Evolutionary conservation across 1,140 invertebrate species (phyloP), one percentile per base, ranked within the genome.

Genomic region (Cylas formicarius): DNA sequence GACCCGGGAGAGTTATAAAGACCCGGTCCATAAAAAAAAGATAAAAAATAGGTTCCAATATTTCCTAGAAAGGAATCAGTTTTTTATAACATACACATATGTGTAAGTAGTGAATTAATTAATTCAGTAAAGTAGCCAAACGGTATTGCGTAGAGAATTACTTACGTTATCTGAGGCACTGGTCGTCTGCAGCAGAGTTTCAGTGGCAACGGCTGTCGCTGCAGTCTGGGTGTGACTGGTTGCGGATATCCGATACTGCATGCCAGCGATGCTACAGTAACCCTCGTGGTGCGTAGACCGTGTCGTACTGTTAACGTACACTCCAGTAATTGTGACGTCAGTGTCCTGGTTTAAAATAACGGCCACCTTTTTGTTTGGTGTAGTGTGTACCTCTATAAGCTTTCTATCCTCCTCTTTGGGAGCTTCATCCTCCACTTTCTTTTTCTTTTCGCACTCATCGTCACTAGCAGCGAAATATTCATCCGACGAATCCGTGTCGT

Each of bases 291-390:
- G 82, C 51, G 75, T 84, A 29, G 71, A 85, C 62, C 68, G 73
- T 44, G 77, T 86, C 66, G 79, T 80, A 43, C 73, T 72, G 62
- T 82, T 82, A 26, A 82, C 78, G 58, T 82, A 83, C 35, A 88
- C 83, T 16, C 84, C 84, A 1, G 86, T 88, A 43, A 88, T 87
- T 29, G 86, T 90, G 1, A 90, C 84, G 53, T 88, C 86, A 0
- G 86, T 85, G 52, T 88, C 85, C 63, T 87, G 84, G 58, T 84
- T 83, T 6, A 87, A 73, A 53, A 87, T 83, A 11, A 81, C 74
- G 58, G 75, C 66, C 21, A 74, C 69, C 69, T 82, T 73, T 55
- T 76, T 75, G 18, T 72, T 73, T 17, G 71, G 64, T 11, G 72
- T 67, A 4, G 70, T 58, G 16, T 68, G 59, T 23, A 69, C 64